Evolutionary conservation across 1,140 invertebrate species (phyloP).

Genomic region (Brachionus sp.): DNA sequence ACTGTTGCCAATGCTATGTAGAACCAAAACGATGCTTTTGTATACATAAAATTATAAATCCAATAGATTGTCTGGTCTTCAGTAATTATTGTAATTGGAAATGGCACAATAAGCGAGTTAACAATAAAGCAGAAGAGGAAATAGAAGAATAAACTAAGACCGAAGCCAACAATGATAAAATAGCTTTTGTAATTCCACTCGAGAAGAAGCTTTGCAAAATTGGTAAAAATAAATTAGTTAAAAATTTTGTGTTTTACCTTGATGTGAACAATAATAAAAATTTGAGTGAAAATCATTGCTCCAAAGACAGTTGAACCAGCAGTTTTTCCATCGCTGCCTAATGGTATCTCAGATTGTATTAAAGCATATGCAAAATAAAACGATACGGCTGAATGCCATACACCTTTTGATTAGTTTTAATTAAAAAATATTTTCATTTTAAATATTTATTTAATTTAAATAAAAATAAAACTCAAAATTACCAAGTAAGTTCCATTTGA

Average conservation of each 20-base stretch:
- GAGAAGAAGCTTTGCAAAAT: not conserved
- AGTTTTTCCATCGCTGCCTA: conserved; percentile 10
- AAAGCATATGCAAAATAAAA: conserved; percentile 19
- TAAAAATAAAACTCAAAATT: not conserved
- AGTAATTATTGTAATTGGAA: not conserved
- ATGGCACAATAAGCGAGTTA: conserved; percentile 36
- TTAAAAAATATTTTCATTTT: not conserved
- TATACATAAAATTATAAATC: conserved; percentile 33
- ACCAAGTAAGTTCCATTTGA: conserved; percentile 36
- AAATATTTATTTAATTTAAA: too few relatives aligned
- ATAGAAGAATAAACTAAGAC: conserved; percentile 12
- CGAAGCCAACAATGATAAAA: not conserved
- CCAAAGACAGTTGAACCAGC: not conserved
- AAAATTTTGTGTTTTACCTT: conserved; percentile 1
- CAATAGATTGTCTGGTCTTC: conserved; percentile 34
- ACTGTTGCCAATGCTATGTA: not conserved
- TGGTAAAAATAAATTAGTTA: not conserved
- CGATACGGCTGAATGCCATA: conserved; percentile 18
- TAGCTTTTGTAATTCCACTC: conserved; percentile 42
- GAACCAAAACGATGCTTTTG: conserved; percentile 14
- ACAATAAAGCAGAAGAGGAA: conserved; percentile 5
- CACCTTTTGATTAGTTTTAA: not conserved
- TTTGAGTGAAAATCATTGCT: conserved; percentile 13
- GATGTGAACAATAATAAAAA: conserved; percentile 32
- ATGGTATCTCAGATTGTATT: not conserved